Evolutionary conservation across 2,888 invertebrate genomes (phyloP), one percentile per base, ranked within the genome.

Genomic region (Rotaria magnacalcarata): DNA sequence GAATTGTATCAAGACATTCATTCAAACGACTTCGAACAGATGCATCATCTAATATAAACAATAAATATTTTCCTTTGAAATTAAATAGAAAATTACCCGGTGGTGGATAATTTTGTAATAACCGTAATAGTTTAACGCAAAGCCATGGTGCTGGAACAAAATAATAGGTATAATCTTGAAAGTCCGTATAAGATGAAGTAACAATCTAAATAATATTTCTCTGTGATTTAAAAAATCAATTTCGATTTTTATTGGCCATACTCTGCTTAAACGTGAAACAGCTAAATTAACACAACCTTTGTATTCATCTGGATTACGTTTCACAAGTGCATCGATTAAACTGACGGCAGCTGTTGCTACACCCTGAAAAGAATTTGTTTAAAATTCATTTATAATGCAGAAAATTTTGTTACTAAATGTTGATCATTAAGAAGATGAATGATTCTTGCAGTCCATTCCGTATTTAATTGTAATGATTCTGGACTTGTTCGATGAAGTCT

Each of bases 121-220:
- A 93, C 89, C 98, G 94, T 88, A 99, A 92, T 87, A 99, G 92
- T 92, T 99, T 99, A 34, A 99, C 97, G 87, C 97, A 98, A 60
- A 99, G 93, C 99, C 99, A 99, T 27, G 99, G 99, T 27, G 98
- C 99, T 88, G 99, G 98, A 88, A 99, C 98, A 93, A 99, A 99
- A 91, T 99, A 99, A 92, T 99, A 99, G 8, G 99, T 99, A 91
- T 99, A 99, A 92, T 99, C 99, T 93, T 99, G 98, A 88, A 99
- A 93, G 92, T 99, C 99, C 88, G 97, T 98, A 90, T 99, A 98
- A 90, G 97, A 97, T 84, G 98, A 96, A 86, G 98, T 98, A 11
- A 99, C 97, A 92, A 99, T 99, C 75, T 80, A 47, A 11, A n/a
- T 52, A 52, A 52, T 52, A 52, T 52, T 52, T 52, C 52, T 16